These are phyloP conservation scores for Diacarnus erythraeanus DNA, from an alignment of 37 sponge, comb jelly and placozoan species.

Conservation along the genomic window DNA sequence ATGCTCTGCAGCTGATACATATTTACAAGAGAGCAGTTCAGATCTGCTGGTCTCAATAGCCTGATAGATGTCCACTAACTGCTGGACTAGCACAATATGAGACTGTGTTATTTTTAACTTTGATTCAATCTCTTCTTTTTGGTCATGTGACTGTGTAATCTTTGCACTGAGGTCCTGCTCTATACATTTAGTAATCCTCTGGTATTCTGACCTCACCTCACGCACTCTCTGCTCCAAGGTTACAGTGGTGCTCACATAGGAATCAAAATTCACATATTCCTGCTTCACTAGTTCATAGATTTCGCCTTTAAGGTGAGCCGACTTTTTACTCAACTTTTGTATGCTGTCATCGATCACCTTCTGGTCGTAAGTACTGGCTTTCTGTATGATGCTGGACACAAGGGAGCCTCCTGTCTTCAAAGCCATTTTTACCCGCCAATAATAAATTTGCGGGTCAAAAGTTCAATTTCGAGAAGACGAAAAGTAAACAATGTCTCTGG, in stretches of 20 bases:
- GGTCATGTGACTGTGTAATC: conserved; percentile 23
- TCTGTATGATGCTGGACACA: conserved; percentile 50
- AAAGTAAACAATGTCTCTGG: not conserved
- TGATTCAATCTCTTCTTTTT: conserved; percentile 43
- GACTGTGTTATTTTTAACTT: conserved; percentile 26
- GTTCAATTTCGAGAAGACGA: no score
- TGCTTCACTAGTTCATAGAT: conserved; percentile 36
- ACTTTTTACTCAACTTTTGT: conserved; percentile 43
- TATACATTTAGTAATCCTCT: conserved; percentile 20
- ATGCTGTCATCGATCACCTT: conserved; percentile 25
- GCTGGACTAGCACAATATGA: conserved; percentile 32
- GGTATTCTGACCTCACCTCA: conserved; percentile 38
- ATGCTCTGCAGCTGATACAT: conserved; percentile 6
- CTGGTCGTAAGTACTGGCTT: conserved; percentile 29
- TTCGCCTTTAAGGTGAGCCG: conserved; percentile 35
- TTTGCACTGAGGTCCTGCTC: conserved; percentile 35
- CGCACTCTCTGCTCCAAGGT: conserved; percentile 18
- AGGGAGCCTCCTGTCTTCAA: conserved; percentile 21
- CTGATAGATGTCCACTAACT: conserved; percentile 24
- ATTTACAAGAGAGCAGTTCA: conserved; percentile 19
- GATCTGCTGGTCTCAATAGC: conserved; percentile 5
- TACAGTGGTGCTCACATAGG: conserved; percentile 25
- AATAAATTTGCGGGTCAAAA: not conserved
- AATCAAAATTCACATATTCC: conserved; percentile 42
- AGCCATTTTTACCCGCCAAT: conserved; percentile 37